Evolutionary conservation across 2,113 vertebrate species (phyloP), one percentile per base, ranked within the genome.

Genomic region (Antechinus stuartii): DNA sequence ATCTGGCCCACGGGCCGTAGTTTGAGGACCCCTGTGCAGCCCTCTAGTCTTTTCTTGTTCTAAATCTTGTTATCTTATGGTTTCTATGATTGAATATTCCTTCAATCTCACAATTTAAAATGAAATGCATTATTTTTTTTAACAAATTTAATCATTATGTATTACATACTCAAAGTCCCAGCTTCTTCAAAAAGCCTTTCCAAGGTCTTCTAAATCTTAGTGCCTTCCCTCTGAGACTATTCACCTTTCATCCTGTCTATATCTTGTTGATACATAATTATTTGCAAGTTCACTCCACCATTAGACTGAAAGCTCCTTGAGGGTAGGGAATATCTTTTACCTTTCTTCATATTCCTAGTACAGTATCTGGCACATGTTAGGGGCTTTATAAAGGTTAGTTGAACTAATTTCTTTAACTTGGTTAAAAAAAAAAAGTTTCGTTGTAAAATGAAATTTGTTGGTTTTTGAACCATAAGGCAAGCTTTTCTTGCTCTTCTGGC

Each of bases 401-500:
- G 35, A 14, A 42, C 68, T n/a, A 35, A 76, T 12, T n/a, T n/a
- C 22, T 76, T 61, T 61, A 61, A 76, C 1, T 76, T 76, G n/a
- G 68, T 5, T 49, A 57, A 57, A 35, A 90, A 57, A 57, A 35
- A 90, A 68, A 68, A 68, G 23, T 53, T 93, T n/a, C 54, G 56
- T 57, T 16, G 1, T 68, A 68, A 68, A 68, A 68, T 35, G 12
- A 35, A 68, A 14, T 53, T 35, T 56, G n/a, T 92, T 42, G 94
- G 8, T 96, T 76, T 76, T 89, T 54, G 47, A 49, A 2, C 56
- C 54, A 95, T 91, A 24, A 50, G 0, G 52, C 91, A 94, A 95
- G 49, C 22, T 95, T 95, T 91, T n/a, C n/a, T 68, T 96, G 55
- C n/a, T 89, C 76, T 92, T 94, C 68, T 16, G 26, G 24, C 84